Evolutionary conservation across 2,113 vertebrate genomes (phyloP).

Genomic region (Meriones unguiculatus): DNA sequence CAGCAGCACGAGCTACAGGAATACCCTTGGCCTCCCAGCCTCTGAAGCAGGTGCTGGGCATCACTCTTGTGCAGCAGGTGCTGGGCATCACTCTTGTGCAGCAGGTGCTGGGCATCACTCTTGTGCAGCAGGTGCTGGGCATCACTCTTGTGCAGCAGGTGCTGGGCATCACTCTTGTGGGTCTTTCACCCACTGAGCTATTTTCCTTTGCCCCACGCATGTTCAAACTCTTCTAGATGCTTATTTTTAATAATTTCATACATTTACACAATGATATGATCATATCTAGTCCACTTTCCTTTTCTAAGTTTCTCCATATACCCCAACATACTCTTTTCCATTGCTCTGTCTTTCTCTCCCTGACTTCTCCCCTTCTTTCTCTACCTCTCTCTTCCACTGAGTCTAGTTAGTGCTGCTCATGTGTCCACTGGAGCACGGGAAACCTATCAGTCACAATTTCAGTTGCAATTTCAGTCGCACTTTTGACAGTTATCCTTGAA

Average conservation of each 20-base stretch:
- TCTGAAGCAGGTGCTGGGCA: background rate
- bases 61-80: background rate
- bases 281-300: background rate
- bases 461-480: background rate
- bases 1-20: background rate
- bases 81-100: background rate
- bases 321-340: background rate
- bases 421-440: background rate
- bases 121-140: background rate
- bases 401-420: background rate
- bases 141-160: background rate
- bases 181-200: background rate
- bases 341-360: background rate
- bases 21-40: background rate
- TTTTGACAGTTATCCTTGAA: background rate
- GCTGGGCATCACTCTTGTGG: no score
- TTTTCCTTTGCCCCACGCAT: background rate
- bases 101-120: background rate
- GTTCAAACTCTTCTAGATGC: background rate
- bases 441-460: background rate
- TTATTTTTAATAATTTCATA: background rate
- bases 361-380: fast-evolving
- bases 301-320: background rate
- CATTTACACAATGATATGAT: background rate
- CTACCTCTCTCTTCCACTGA: background rate